phyloP scores from a whole-genome alignment of 2,797 vertebrate genomes.

The Hephaestus fuliginosus region DNA sequence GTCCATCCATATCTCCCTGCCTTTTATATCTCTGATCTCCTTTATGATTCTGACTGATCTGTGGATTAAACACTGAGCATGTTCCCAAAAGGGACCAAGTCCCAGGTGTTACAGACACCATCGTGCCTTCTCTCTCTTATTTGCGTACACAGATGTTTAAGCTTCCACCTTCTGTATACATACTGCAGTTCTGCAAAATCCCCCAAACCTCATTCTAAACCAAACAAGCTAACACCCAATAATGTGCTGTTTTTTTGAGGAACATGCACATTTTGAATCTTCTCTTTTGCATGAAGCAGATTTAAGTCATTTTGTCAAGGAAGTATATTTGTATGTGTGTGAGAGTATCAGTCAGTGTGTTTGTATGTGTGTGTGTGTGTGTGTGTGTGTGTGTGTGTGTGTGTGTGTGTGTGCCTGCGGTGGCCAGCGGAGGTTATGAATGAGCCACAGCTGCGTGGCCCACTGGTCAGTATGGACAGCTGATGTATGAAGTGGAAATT shows the following conservation, averaged over 20 bases:
- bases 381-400: neutral
- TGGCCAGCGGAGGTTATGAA: constrained; percentile 69
- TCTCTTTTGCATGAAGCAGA: constrained; percentile 37
- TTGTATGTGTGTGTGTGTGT: constrained; percentile 18
- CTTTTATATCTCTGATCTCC: constrained; percentile 22
- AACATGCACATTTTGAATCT: constrained; percentile 31
- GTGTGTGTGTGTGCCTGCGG: constrained; percentile 21
- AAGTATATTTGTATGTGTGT: neutral
- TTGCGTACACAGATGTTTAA: constrained; percentile 82
- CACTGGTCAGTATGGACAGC: constrained; percentile 74
- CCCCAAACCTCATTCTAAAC: constrained; percentile 59
- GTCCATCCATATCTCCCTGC: constrained; percentile 25
- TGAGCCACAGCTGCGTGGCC: constrained; percentile 79
- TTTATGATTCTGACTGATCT: constrained; percentile 32
- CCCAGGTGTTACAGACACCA: constrained; percentile 72
- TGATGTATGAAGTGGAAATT: constrained; percentile 81
- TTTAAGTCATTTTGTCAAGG: constrained; percentile 13
- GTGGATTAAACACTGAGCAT: constrained; percentile 47
- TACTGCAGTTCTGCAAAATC: constrained; percentile 68
- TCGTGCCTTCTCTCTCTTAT: constrained; percentile 62
- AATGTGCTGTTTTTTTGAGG: constrained; percentile 8
- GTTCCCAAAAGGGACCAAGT: constrained; percentile 61
- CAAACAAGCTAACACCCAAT: constrained; percentile 10
- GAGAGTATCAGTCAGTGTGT: neutral
- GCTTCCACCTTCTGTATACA: constrained; percentile 73